Evolutionary conservation across 2,888 invertebrate species (phyloP), one percentile per base, ranked within the genome.

Genomic region (Chromoteleia sp.): DNA sequence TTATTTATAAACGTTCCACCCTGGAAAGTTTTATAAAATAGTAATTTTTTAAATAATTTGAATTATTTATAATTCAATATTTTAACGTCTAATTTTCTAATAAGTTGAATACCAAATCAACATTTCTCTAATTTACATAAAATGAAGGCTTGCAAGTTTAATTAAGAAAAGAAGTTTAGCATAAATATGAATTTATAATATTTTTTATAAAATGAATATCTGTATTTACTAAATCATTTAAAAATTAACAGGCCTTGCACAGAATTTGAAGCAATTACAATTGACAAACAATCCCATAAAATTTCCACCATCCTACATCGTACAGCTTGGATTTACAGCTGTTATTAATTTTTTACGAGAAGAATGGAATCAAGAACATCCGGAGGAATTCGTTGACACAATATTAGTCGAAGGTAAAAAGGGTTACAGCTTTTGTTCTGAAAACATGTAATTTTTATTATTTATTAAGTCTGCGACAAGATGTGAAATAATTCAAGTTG

Each of bases 221-320:
- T 14, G 14, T 41, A 33, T 41, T 14, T 41, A 41, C 2, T 5
- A 10, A 41, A 41, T 41, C 0, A 41, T 41, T 2, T 41, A 3
- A 19, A 19, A 14, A 12, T 25, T 50, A 21, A 15, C 17, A 93
- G 93, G 93, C 74, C 86, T 94, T 3, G 91, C 94, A 10, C 88
- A 92, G 15, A 94, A 92, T 78, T 91, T 95, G 81, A 94, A 94
- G 92, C 94, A 93, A 7, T 90, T 95, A 1, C 95, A 95, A 89
- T 83, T 95, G 43, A 91, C 92, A 41, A 93, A 94, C 43, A 95
- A 95, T 89, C 95, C 95, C 0, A 84, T 95, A 7, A 88, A 86
- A 30, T 94, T 93, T 87, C 95, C 95, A 8, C 92, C 93, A 15
- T 89, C 88, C 77, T 92, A 93, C 50, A 88, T 95, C 2, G 85